These are phyloP conservation scores for Phaethon lepturus DNA, from an alignment of 2,113 vertebrate genomes.

Conservation along the genomic window DNA sequence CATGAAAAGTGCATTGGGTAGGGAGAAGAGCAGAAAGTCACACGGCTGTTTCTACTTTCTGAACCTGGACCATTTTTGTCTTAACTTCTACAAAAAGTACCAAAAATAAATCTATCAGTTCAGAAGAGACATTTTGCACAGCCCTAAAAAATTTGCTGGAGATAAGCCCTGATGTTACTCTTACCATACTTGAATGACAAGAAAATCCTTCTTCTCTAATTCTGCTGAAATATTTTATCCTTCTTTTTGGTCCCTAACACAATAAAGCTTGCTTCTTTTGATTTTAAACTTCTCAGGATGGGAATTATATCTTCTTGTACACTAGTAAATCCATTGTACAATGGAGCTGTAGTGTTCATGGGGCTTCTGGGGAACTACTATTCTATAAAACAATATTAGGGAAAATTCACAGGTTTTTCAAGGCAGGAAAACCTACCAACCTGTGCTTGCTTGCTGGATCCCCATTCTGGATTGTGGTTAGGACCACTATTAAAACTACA, in stretches of 20 bases:
- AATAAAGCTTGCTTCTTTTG: not conserved
- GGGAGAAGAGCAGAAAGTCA: not conserved
- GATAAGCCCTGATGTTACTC: not conserved
- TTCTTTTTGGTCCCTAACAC: not conserved
- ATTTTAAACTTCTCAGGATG: not conserved
- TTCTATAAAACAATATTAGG: not conserved
- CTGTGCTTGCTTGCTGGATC: not conserved
- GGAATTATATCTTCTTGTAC: not conserved
- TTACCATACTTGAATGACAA: not conserved
- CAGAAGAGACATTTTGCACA: not conserved
- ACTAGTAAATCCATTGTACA: not conserved
- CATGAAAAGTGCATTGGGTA: not conserved
- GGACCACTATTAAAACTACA: not conserved
- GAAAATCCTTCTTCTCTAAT: not conserved
- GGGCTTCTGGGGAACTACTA: not conserved
- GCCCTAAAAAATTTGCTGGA: slow-evolving; percentile 5
- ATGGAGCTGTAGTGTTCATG: not conserved
- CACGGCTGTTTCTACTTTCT: not conserved
- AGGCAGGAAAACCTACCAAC: not conserved
- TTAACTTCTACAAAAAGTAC: not conserved
- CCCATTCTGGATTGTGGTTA: not conserved
- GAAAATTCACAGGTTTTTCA: not conserved
- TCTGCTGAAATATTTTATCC: not conserved
- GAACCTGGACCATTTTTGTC: not conserved
- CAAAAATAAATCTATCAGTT: not conserved